Conservation (phyloP, 2,888 invertebrate species). For the Meandrusa payeni region DNA sequence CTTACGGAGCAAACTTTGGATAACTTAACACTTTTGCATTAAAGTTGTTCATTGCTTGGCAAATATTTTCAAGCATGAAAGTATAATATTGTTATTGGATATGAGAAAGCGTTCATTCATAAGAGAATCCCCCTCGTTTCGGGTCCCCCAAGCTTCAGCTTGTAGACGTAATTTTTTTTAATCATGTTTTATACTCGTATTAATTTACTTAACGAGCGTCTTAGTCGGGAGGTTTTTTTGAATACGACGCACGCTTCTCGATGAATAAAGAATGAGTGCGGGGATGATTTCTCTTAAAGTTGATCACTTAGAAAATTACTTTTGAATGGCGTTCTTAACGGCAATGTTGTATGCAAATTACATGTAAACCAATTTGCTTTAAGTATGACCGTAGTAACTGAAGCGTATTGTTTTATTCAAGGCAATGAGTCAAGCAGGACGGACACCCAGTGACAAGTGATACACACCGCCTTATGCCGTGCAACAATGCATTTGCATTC, state of each 20-base stretch:
- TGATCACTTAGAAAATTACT: conserved; percentile 53
- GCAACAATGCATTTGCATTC: no score
- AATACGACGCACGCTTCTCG: conserved; percentile 61
- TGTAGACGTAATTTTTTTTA: conserved; percentile 77
- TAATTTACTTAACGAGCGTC: conserved; percentile 77
- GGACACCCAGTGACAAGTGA: no score
- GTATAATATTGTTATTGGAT: conserved; percentile 34
- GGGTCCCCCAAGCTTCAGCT: conserved; percentile 46
- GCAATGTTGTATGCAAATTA: conserved; percentile 14
- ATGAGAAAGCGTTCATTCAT: conserved; percentile 65
- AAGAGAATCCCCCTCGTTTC: conserved; percentile 59
- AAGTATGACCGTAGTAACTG: background rate
- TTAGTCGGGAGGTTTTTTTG: conserved; percentile 59
- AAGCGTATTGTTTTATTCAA: no score
- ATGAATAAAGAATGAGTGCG: conserved; percentile 74
- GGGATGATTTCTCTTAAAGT: conserved; percentile 37
- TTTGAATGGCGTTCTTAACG: conserved; percentile 27
- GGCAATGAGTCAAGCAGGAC: no score
- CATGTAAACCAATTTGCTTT: conserved; percentile 4
- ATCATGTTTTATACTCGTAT: conserved; percentile 79
- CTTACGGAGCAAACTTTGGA: background rate
- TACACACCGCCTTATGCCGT: no score
- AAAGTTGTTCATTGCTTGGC: conserved; percentile 34
- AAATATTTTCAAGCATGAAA: conserved; percentile 22
- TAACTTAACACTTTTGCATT: conserved; percentile 18